phyloP scores from a whole-genome alignment of 2,113 vertebrate species.

The Actenoides lindsayi region DNA sequence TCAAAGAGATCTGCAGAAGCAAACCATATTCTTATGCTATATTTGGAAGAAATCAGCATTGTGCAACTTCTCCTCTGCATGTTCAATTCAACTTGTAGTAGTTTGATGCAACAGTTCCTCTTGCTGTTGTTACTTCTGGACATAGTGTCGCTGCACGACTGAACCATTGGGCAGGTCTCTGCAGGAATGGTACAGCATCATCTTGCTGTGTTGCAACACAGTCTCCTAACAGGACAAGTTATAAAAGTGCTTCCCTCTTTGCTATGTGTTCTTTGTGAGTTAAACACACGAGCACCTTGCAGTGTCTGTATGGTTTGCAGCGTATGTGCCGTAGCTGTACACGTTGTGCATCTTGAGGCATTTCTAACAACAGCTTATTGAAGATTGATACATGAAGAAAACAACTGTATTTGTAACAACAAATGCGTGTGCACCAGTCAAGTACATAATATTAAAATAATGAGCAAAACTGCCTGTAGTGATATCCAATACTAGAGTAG shows the following conservation, averaged over 20 bases:
- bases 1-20: background rate
- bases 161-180: background rate
- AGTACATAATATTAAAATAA: background rate
- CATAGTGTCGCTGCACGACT: background rate
- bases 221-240: background rate
- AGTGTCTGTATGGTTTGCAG: background rate
- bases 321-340: rapidly evolving
- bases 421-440: background rate
- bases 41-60: background rate
- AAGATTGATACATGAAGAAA: background rate
- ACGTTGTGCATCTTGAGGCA: background rate
- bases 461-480: background rate
- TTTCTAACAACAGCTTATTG: background rate
- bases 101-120: background rate
- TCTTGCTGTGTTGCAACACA: background rate
- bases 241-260: background rate
- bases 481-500: background rate
- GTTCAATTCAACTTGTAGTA: background rate
- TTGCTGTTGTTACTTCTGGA: background rate
- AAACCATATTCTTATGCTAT: background rate
- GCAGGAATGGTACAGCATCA: background rate
- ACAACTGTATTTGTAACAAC: background rate
- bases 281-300: background rate
- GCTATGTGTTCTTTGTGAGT: background rate
- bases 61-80: background rate